Base-by-base conservation (phyloP, 2,113 vertebrate species). In the Percina caprodes region DNA sequence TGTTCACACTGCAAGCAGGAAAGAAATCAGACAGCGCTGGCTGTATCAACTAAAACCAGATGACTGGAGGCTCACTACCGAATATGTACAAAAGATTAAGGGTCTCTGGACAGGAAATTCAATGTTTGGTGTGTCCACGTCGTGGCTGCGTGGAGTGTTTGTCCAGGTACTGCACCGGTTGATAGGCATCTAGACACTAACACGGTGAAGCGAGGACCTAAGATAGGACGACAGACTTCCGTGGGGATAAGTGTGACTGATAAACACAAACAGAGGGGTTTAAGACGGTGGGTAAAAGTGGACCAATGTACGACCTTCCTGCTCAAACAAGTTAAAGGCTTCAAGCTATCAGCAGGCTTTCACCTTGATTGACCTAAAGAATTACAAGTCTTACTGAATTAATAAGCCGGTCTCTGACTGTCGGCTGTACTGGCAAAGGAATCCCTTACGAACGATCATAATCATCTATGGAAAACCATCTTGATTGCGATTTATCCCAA, bases 171-270 rank as follows among this genome's bases (percentile, higher is more conserved):
- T 0, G 6, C 14, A 79, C 65, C 69, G 59, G 63, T 61, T 72
- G 86, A 93, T 92, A 86, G 67, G 56, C 60, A 92, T 91, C 90
- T 71, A 77, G 68, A 80, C 73, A 69, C 61, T 18, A 83, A 87
- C 46, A 63, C 68, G 55, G 23, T 33, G 8, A 39, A 15, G 72
- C 63, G 23, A 59, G 72, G 63, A 63, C 75, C 24, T 82, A 33
- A 85, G 89, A 90, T 88, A 81, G 78, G 86, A 91, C 80, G 79
- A 56, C 73, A 21, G 74, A 80, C 88, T 88, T 89, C 84, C 86
- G 74, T 26, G 0, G 48, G 79, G 74, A 77, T 77, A 89, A 83
- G 79, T 24, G 21, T 56, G 55, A 84, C 74, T 26, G 80, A 91
- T 89, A 90, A 88, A 66, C 5, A 12, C 3, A 74, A 66, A 48